Percentiles rank a stretch among this genome's conserved stretches.
These are phyloP conservation scores for Pegoplata infirma DNA, from an alignment of 2,888 invertebrate species.

Conservation along the genomic window DNA sequence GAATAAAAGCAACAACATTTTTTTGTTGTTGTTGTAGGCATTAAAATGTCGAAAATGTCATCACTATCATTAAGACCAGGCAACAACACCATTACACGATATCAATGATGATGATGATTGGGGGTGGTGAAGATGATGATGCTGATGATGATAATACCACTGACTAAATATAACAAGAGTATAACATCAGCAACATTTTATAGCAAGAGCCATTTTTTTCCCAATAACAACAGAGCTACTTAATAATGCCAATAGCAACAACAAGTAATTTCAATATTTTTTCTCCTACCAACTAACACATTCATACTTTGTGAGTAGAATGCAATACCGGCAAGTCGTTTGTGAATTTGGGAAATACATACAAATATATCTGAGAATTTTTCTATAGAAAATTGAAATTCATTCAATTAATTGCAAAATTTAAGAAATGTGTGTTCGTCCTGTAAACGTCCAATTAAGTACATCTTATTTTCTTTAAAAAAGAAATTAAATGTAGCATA, in stretches of 20 bases:
- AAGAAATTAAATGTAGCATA: too few species aligned
- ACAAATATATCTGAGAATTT: too few species aligned
- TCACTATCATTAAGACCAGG: constrained; percentile 26
- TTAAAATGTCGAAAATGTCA: constrained; percentile 21
- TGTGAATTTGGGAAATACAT: too few species aligned
- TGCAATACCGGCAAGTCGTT: too few species aligned
- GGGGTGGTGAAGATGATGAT: neutral
- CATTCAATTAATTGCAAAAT: too few species aligned
- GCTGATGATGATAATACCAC: neutral
- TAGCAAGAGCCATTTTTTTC: neutral
- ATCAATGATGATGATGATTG: neutral
- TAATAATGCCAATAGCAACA: constrained; percentile 21
- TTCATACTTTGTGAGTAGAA: too few species aligned
- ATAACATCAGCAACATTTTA: neutral
- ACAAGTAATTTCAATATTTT: constrained; percentile 1
- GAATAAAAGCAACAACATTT: neutral
- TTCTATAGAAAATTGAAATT: too few species aligned
- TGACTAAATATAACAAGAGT: constrained; percentile 2
- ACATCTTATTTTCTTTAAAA: too few species aligned
- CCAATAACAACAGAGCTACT: neutral
- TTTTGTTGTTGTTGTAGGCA: constrained; percentile 7
- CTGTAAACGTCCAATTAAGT: too few species aligned
- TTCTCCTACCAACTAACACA: too few species aligned
- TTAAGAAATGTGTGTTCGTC: too few species aligned
- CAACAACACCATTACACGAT: constrained; percentile 9